phyloP scores from a whole-genome alignment of 1,140 invertebrate genomes.

The Sinonovacula constricta region DNA sequence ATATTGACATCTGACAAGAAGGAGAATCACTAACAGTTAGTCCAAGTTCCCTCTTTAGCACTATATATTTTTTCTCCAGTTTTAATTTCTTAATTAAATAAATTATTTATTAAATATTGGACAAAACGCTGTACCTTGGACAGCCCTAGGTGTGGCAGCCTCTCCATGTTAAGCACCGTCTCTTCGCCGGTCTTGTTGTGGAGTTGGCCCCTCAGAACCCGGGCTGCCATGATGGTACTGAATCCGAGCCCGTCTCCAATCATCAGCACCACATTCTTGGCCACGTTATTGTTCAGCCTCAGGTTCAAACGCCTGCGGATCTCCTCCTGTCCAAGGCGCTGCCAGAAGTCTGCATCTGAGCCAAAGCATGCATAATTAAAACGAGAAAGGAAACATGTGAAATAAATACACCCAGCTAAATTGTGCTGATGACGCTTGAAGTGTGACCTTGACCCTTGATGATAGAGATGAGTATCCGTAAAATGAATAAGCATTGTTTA shows the following conservation, averaged over 20 bases:
- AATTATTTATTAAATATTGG: too few species aligned
- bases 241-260: slow-evolving; percentile 97
- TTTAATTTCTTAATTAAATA: background rate
- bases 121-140: slow-evolving; percentile 82
- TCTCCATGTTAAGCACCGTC: slow-evolving; percentile 85
- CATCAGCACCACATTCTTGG: slow-evolving; percentile 95
- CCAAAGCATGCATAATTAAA: too few species aligned
- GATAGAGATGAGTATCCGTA: too few species aligned
- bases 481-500: too few species aligned
- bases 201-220: slow-evolving; percentile 86
- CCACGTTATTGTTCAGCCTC: slow-evolving; percentile 74
- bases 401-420: too few species aligned
- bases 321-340: slow-evolving; percentile 13
- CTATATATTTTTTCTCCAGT: background rate
- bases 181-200: slow-evolving; percentile 84
- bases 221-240: slow-evolving; percentile 90
- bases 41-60: background rate
- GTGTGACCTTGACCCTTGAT: too few species aligned
- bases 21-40: background rate
- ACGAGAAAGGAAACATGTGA: too few species aligned
- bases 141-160: slow-evolving; percentile 85
- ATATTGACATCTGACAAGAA: too few species aligned
- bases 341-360: slow-evolving; percentile 22
- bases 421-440: too few species aligned
- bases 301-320: background rate